Evolutionary conservation across 92 coral and sea anemone genomes (phyloP), one percentile per base, ranked within the genome.

Genomic region (Palythoa grandis): DNA sequence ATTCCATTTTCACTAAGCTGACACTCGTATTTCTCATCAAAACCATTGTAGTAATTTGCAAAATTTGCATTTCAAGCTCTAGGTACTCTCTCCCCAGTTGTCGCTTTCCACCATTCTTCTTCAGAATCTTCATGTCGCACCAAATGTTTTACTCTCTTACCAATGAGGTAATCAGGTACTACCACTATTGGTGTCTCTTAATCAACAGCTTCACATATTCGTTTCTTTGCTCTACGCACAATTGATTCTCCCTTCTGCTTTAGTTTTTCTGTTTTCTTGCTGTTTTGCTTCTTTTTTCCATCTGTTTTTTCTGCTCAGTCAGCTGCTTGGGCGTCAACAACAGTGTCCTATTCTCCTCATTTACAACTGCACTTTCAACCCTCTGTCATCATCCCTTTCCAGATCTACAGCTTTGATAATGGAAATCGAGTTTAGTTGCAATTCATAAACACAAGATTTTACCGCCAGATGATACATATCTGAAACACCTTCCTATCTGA

Each of bases 51-150:
- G n/a, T 4, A 17, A 14, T 47, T 74, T 11, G 22, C 13, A 17
- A 47, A 74, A 1, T 2, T 47, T 7, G 61, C 16, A 29, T 15
- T 74, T 52, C 63, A 10, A 48, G 60, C 79, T 74, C 61, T 74
- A 11, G 72, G 4, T 1, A 74, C 11, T 5, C 20, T 48, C 15
- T 4, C 79, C 1, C 60, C 79, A 48, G n/a, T 29, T 20, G 39
- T 50, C 3, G 60, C 79, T 29, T 74, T 74, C 79, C 79, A 74
- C 79, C 79, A 74, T 52, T 74, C 79, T 29, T 74, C 79, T 29
- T 50, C 5, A 14, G 77, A 39, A 1, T 40, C 77, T 15, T 74
- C 79, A 50, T 74, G 63, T 8, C 43, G 52, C 17, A 50, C 79
- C 22, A 74, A 9, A 39, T 72, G 53, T 22, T 39, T 52, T 0